Evolutionary conservation across 2,888 invertebrate genomes (phyloP).

Genomic region (Camptogramma bilineatum): DNA sequence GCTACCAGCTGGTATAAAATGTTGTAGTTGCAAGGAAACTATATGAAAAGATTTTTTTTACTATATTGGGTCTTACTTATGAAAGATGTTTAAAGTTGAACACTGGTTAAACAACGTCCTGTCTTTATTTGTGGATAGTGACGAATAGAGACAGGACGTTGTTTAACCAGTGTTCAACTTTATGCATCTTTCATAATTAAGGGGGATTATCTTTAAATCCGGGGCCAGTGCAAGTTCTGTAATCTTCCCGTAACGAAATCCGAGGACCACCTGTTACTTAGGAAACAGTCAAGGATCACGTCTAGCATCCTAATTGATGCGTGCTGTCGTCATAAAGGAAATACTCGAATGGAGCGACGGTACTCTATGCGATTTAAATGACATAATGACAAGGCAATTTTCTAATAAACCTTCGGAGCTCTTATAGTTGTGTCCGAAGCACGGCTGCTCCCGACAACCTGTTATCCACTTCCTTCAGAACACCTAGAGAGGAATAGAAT

Average conservation of each 20-base stretch:
- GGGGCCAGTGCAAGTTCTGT: not conserved
- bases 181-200: no score
- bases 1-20: no score
- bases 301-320: conserved; percentile 80
- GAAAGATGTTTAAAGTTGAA: no score
- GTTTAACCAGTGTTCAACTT: no score
- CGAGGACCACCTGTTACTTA: conserved; percentile 36
- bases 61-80: no score
- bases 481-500: conserved; percentile 59
- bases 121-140: no score
- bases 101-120: no score
- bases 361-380: conserved; percentile 86
- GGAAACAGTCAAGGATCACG: conserved; percentile 67
- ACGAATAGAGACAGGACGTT: no score
- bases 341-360: conserved; percentile 84
- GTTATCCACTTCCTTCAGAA: conserved; percentile 80
- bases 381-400: conserved; percentile 85
- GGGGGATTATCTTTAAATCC: no score
- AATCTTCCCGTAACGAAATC: not conserved
- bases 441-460: conserved; percentile 74
- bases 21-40: no score
- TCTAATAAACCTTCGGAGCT: conserved; percentile 85
- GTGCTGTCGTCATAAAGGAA: conserved; percentile 83
- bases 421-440: conserved; percentile 74
- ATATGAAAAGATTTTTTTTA: not conserved